Evolutionary conservation across 2,113 vertebrate species (phyloP).

Genomic region (Procavia capensis): DNA sequence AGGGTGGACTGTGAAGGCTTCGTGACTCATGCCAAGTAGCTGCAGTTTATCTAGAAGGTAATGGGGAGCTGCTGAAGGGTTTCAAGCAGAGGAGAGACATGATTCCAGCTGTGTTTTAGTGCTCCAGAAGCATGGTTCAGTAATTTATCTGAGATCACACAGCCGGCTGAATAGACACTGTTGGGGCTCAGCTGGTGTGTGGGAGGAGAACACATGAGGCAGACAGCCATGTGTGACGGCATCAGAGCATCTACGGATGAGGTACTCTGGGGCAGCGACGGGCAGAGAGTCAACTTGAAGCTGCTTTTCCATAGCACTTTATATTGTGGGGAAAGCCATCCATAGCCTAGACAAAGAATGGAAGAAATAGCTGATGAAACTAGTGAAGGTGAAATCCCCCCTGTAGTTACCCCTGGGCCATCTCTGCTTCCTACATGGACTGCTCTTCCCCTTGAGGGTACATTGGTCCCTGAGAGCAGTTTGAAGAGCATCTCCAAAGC

Average conservation of each 20-base stretch:
- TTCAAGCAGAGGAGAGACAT: neutral
- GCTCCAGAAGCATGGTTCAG: too few relatives aligned
- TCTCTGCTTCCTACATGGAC: rapidly evolving
- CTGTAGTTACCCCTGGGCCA: neutral
- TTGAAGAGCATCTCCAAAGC: neutral
- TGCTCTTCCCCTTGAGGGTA: neutral
- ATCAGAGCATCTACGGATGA: rapidly evolving
- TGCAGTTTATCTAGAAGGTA: neutral
- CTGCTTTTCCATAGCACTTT: neutral
- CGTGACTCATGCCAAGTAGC: neutral
- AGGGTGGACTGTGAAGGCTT: neutral
- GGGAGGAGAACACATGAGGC: neutral
- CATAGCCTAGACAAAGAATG: neutral
- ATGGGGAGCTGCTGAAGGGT: neutral
- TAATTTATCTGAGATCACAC: neutral
- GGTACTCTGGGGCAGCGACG: neutral
- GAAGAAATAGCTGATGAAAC: neutral
- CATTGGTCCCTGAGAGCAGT: too few relatives aligned
- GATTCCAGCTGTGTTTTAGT: neutral
- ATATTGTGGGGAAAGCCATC: neutral
- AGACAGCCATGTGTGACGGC: neutral
- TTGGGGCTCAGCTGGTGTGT: neutral
- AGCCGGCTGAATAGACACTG: rapidly evolving
- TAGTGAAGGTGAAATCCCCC: neutral
- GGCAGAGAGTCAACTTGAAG: neutral